Evolutionary conservation across 2,113 vertebrate genomes (phyloP).

Genomic region (Cygnus atratus): DNA sequence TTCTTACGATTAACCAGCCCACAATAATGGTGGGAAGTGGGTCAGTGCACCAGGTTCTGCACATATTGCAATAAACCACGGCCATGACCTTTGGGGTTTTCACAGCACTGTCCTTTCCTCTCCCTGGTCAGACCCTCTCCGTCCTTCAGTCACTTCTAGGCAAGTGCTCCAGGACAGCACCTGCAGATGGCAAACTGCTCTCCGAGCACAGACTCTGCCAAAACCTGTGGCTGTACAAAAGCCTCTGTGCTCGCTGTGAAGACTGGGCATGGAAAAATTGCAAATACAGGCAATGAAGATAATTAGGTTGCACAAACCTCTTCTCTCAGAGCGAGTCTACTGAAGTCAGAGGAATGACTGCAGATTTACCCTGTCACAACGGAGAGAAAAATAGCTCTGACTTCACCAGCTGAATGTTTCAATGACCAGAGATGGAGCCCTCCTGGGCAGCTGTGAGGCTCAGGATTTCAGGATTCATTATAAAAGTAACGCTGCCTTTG

Average conservation of each 20-base stretch:
- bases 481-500: neutral
- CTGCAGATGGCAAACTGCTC: neutral
- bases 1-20: neutral
- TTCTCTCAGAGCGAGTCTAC: neutral
- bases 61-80: neutral
- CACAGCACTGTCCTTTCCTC: neutral
- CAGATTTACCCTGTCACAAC: neutral
- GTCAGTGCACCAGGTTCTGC: neutral
- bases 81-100: neutral
- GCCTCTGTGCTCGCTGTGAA: fast-evolving
- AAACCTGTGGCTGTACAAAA: neutral
- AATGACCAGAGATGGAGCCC: neutral
- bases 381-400: constrained; percentile 13
- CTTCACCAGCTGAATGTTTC: neutral
- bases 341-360: neutral
- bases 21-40: neutral
- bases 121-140: neutral
- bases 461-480: neutral
- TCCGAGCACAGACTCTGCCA: neutral
- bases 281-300: neutral
- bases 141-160: fast-evolving
- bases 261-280: neutral
- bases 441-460: neutral
- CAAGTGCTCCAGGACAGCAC: neutral
- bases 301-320: neutral